Base-by-base conservation (phyloP, 2,113 vertebrate genomes). In the Oophaga pumilio region DNA sequence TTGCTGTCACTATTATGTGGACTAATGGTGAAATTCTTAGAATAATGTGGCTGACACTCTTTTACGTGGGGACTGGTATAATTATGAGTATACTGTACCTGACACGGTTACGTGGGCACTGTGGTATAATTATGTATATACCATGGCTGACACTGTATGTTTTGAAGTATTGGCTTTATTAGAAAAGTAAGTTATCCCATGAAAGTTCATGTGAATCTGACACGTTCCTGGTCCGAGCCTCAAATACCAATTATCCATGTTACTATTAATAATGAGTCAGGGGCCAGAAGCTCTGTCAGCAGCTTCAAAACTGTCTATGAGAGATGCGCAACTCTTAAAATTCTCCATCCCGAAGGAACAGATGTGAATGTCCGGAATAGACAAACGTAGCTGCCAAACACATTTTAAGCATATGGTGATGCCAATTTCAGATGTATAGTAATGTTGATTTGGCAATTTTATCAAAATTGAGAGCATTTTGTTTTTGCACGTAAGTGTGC, bases 191-290 rank as follows among this genome's bases (percentile, higher is more conserved):
- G 18, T 57, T 14, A 26, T 57, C 56, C 28, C 33, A 28, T 33
- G 15, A 33, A 80, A 60, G 53, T 80, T 69, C 43, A n/a, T 82
- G 62, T 14, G 18, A 66, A 50, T 68, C 59, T 62, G 57, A 62
- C 11, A 60, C 28, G 59, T n/a, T 64, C 20, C 14, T 53, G 62
- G 13, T 26, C 24, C 8, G 22, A 68, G 49, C 52, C 43, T 68
- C 74, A 89, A 82, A 87, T 59, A 43, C 74, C 86, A 26, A 15
- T 69, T 43, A 76, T 91, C 57, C 0, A 24, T 91, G 90, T 33
- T 49, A 83, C 87, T 50, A 80, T 43, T 90, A 89, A 89, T 86
- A 84, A 85, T 89, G 89, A 85, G 90, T 90, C 83, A 89, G 86
- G 88, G 81, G 86, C 66, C 76, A 91, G 87, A 76, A 88, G 87